A percentile compares a stretch with the other conserved stretches of the same genome.
These are phyloP conservation scores for Amaurobius ferox DNA, from an alignment of 2,888 invertebrate species.

Conservation along the genomic window DNA sequence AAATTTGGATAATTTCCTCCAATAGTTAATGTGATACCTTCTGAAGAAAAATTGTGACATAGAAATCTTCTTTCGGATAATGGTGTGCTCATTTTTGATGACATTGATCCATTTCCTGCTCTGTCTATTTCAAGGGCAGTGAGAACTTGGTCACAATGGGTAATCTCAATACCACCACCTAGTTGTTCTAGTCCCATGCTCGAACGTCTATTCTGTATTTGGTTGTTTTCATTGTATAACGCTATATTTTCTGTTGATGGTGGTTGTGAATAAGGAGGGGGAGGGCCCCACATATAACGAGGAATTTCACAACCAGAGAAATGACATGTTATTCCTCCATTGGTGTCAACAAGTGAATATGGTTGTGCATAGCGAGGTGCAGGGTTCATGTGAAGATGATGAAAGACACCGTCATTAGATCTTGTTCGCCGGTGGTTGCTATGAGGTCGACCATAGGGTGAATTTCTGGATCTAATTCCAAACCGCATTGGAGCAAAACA, in stretches of 20 bases:
- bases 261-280: slow-evolving; percentile 85
- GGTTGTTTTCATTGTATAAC: slow-evolving; percentile 23
- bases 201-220: slow-evolving; percentile 12
- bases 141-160: slow-evolving; percentile 42
- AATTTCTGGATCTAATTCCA: slow-evolving; percentile 52
- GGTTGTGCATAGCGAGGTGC: slow-evolving; percentile 62
- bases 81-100: slow-evolving; percentile 73
- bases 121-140: slow-evolving; percentile 47
- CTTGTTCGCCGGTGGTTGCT: slow-evolving; percentile 67
- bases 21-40: slow-evolving; percentile 72
- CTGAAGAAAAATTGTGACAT: slow-evolving; percentile 73
- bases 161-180: slow-evolving; percentile 21
- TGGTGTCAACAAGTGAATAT: slow-evolving; percentile 38
- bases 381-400: slow-evolving; percentile 70
- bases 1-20: slow-evolving; percentile 48
- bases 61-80: slow-evolving; percentile 72
- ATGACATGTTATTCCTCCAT: slow-evolving; percentile 46
- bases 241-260: slow-evolving; percentile 68
- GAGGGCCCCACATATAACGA: slow-evolving; percentile 87
- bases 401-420: slow-evolving; percentile 73
- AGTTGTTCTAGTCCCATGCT: slow-evolving; percentile 15
- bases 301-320: slow-evolving; percentile 65
- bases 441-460: slow-evolving; percentile 45
- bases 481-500: slow-evolving; percentile 48
- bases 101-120: slow-evolving; percentile 38